Base-by-base conservation (phyloP, 2,797 vertebrate species). In the Brotula barbata region DNA sequence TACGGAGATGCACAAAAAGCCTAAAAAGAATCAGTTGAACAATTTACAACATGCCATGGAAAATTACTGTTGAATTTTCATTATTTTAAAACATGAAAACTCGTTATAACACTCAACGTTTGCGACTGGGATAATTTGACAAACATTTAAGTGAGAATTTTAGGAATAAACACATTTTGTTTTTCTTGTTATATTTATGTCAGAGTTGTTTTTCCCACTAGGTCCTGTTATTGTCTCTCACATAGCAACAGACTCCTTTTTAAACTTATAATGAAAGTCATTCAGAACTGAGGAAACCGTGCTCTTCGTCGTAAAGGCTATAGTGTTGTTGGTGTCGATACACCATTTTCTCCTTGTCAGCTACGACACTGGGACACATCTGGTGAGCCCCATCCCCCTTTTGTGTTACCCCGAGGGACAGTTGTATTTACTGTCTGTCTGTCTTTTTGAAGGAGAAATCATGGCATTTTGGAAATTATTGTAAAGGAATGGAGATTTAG, bases 311-410 rank as follows among this genome's bases (percentile, higher is more conserved):
- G 53, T 52, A 34, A n/a, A 58, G 37, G 59, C 72, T 73, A 21
- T 20, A 36, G 64, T 75, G 61, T 64, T 28, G 70, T 79, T 59
- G 77, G 54, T 58, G 79, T 74, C 77, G 74, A 81, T 83, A 68
- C 63, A 76, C 80, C 86, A 85, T 90, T 88, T 89, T 90, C 86
- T 90, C 83, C 82, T 76, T 89, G 87, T 90, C 89, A 86, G 81
- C 85, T 82, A 75, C 82, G 63, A 75, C 88, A 85, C 73, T 69
- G 75, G 80, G 79, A 81, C 81, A 43, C 80, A 85, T 80, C 84
- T 84, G 66, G 71, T 81, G 84, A 89, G 70, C 85, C 68, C 68
- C 83, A 57, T 76, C 83, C 75, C 75, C 56, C 74, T 82, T 77
- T 68, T 34, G 15, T 77, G 62, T 73, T 76, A 68, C 83, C 81